Evolutionary conservation across 92 coral and sea anemone genomes (phyloP).

Genomic region (Parazoanthus swiftii): DNA sequence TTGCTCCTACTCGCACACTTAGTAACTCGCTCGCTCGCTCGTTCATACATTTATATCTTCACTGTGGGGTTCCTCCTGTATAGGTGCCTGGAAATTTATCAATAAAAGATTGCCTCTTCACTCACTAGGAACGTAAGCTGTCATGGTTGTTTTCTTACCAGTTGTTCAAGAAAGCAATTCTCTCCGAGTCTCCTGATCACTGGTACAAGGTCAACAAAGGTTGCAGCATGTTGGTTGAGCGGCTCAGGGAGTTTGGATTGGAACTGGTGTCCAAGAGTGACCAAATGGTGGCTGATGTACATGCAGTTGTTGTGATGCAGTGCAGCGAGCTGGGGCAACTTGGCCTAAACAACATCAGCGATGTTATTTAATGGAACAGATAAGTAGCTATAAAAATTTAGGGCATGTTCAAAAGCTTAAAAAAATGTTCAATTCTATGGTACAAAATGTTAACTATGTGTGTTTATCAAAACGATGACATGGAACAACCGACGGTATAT

Average conservation of each 20-base stretch:
- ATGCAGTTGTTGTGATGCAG: conserved; percentile 97
- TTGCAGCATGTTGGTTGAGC: conserved; percentile 80
- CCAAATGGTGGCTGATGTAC: conserved; percentile 92
- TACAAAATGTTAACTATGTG: neutral
- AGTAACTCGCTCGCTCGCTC: neutral
- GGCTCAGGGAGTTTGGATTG: conserved; percentile 89
- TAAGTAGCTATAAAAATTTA: neutral
- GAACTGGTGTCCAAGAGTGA: conserved; percentile 95
- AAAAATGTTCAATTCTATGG: too few species aligned
- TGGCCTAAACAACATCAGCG: conserved; percentile 47
- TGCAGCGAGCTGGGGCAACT: conserved; percentile 88
- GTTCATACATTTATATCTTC: neutral
- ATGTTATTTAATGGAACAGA: neutral
- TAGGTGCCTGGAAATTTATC: too few species aligned
- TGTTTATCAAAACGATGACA: too few species aligned
- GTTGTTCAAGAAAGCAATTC: conserved; percentile 90
- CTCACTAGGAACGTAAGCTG: neutral
- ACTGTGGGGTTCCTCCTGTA: too few species aligned
- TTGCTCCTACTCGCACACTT: neutral
- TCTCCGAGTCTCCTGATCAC: conserved; percentile 88
- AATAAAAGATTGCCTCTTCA: neutral
- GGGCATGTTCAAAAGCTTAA: neutral
- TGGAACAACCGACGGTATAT: neutral
- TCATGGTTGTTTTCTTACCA: conserved; percentile 57
- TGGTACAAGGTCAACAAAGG: conserved; percentile 95